Percentiles rank a stretch among this genome's conserved stretches.
Evolutionary conservation across 1,140 invertebrate genomes (phyloP).

Genomic region (Macrobrachium nipponense): DNA sequence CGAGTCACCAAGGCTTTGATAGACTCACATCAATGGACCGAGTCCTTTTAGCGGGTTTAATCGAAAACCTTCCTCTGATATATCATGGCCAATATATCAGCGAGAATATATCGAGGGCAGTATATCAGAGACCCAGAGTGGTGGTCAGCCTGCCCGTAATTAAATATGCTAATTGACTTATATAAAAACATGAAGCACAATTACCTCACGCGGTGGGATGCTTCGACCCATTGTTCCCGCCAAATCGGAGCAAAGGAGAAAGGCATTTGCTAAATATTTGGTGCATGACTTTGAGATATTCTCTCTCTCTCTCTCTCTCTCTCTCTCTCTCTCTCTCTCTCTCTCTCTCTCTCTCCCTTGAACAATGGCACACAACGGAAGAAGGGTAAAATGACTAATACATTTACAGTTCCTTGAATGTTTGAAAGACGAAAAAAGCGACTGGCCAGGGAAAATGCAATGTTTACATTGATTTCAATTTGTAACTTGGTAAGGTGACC

Average conservation of each 20-base stretch:
- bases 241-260: constrained; percentile 51
- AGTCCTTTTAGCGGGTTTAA: constrained; percentile 53
- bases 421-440: no score
- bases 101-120: constrained; percentile 57
- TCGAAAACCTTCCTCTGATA: constrained; percentile 54
- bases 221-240: constrained; percentile 55
- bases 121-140: constrained; percentile 57
- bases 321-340: constrained; percentile 13
- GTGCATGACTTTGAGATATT: constrained; percentile 59
- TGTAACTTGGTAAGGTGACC: no score
- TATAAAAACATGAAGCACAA: constrained; percentile 62
- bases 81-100: constrained; percentile 61
- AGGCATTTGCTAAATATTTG: constrained; percentile 55
- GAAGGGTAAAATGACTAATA: no score
- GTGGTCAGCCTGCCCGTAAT: constrained; percentile 61
- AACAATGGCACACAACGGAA: no score
- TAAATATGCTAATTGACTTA: constrained; percentile 63
- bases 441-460: no score
- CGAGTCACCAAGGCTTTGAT: not conserved
- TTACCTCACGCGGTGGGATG: constrained; percentile 59
- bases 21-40: not conserved
- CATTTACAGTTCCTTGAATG: no score
- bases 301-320: not conserved
- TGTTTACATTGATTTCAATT: no score
- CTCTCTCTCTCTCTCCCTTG: no score